Conservation (phyloP, 2,888 invertebrate genomes). For the Plebejus anna region DNA sequence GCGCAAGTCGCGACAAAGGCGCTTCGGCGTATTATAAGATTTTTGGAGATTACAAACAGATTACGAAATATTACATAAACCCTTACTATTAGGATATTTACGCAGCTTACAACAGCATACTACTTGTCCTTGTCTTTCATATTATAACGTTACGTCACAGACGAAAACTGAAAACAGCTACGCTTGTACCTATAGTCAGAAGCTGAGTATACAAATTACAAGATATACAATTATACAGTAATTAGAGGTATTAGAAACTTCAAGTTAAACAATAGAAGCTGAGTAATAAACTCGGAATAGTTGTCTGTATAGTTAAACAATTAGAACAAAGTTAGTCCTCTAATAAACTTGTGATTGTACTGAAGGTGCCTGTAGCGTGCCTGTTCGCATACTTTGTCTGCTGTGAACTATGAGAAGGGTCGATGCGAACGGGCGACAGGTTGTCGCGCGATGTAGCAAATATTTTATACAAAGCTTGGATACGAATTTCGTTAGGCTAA, state of each 20-base stretch:
- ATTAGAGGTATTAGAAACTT: not conserved
- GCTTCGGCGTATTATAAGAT: no score
- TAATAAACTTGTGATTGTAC: not conserved
- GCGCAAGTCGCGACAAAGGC: no score
- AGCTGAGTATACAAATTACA: not conserved
- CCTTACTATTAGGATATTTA: no score
- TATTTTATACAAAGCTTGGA: no score
- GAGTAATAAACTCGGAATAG: not conserved
- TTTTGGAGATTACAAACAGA: no score
- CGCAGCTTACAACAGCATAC: no score
- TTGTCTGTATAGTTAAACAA: not conserved
- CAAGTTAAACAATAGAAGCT: not conserved
- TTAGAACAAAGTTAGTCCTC: constrained; percentile 3
- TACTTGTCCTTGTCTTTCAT: no score
- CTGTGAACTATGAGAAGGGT: not conserved
- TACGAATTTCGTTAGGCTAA: no score
- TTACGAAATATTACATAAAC: no score
- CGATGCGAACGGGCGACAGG: not conserved
- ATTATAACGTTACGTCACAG: no score
- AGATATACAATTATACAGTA: not conserved
- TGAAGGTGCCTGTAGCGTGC: not conserved
- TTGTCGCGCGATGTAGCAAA: not conserved
- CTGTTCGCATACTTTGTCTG: constrained; percentile 10
- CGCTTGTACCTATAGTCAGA: no score
- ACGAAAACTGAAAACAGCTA: no score